phyloP scores from a whole-genome alignment of 2,113 vertebrate genomes.

The Notarius quadriscutis region DNA sequence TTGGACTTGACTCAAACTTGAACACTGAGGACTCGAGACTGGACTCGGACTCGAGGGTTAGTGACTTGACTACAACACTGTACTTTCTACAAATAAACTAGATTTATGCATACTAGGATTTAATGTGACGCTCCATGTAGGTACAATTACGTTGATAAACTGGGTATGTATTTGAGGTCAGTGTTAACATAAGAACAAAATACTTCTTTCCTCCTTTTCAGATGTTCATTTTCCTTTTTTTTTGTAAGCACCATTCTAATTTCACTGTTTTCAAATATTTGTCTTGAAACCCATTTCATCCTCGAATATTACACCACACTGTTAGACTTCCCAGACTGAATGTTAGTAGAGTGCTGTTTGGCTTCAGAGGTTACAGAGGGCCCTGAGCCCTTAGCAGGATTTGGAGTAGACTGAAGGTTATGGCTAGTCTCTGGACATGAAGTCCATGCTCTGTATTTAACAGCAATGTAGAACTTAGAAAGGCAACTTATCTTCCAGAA shows the following conservation, averaged over 20 bases:
- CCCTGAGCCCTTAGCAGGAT: constrained; percentile 44
- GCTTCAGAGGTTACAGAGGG: constrained; percentile 34
- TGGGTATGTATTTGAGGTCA: background rate
- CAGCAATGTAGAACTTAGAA: background rate
- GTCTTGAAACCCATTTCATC: background rate
- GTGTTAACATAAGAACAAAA: background rate
- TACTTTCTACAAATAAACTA: background rate
- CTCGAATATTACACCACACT: background rate
- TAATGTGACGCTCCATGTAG: background rate
- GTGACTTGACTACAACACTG: too few species aligned
- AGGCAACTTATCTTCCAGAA: background rate
- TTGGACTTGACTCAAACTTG: too few species aligned
- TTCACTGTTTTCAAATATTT: background rate
- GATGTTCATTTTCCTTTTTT: background rate
- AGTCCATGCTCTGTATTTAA: constrained; percentile 56
- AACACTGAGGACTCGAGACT: too few species aligned
- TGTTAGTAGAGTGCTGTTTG: constrained; percentile 25
- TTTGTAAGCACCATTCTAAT: background rate
- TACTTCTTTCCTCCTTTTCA: background rate
- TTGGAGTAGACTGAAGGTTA: constrained; percentile 49
- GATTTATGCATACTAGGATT: background rate
- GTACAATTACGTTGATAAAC: background rate
- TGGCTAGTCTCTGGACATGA: constrained; percentile 41
- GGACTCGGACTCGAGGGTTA: too few species aligned
- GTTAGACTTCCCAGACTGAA: constrained; percentile 23